Conservation (phyloP, 2,888 invertebrate species). For the Leptogaster cylindrica region DNA sequence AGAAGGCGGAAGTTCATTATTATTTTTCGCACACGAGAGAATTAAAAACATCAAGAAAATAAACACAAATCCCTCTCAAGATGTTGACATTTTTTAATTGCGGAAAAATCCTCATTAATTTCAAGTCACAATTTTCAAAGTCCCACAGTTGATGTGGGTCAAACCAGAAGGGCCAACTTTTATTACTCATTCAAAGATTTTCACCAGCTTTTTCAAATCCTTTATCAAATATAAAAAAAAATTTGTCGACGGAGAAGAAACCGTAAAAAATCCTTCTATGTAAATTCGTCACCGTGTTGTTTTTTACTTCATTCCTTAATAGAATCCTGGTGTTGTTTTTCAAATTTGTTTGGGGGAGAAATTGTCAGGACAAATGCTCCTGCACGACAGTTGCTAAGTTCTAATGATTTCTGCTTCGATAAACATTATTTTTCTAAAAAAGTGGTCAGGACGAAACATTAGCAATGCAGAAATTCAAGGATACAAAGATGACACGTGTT, state of each 20-base stretch:
- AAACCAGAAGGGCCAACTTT: constrained; percentile 21
- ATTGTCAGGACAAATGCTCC: constrained; percentile 16
- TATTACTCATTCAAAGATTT: background rate
- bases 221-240: background rate
- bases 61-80: too few species aligned
- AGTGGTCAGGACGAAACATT: background rate
- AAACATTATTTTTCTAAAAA: background rate
- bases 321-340: too few species aligned
- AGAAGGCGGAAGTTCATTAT: too few species aligned
- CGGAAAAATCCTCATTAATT: constrained; percentile 6
- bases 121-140: background rate
- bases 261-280: too few species aligned
- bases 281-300: too few species aligned
- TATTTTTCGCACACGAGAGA: too few species aligned
- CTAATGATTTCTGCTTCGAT: background rate
- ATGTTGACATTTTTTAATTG: constrained; percentile 43
- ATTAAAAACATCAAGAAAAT: too few species aligned
- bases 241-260: background rate
- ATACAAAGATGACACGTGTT: constrained; percentile 28
- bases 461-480: background rate
- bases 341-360: background rate
- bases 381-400: background rate
- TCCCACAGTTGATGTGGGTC: constrained; percentile 36
- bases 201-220: background rate
- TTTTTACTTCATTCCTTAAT: too few species aligned